Conservation (phyloP, 2,888 invertebrate genomes). For the Lottia scabra region DNA sequence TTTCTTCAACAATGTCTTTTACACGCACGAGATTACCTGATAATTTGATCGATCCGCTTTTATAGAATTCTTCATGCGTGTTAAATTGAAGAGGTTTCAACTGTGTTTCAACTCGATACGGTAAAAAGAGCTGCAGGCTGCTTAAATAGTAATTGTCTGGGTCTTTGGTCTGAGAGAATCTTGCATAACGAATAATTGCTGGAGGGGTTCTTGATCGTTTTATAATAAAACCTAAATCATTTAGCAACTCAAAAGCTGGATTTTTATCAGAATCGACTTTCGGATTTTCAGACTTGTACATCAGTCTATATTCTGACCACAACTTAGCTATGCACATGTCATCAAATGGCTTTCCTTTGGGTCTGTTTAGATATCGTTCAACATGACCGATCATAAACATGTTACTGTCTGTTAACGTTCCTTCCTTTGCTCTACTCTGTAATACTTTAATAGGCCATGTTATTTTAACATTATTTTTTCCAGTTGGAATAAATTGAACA, state of each 20-base stretch:
- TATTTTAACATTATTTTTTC: conserved; percentile 9
- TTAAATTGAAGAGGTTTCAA: neutral
- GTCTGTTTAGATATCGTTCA: conserved; percentile 5
- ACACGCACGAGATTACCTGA: neutral
- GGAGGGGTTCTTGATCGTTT: too few species aligned
- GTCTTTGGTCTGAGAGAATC: too few species aligned
- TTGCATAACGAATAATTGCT: too few species aligned
- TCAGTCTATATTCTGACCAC: conserved; percentile 16
- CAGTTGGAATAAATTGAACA: too few species aligned
- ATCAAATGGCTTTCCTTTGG: neutral
- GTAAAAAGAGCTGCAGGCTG: conserved; percentile 8
- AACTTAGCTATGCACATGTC: conserved; percentile 11
- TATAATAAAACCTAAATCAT: too few species aligned
- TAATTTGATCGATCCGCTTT: neutral
- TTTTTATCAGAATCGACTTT: too few species aligned
- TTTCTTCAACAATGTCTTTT: neutral
- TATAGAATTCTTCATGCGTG: neutral
- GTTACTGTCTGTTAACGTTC: conserved; percentile 5
- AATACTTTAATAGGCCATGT: neutral
- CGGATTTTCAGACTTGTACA: conserved; percentile 2
- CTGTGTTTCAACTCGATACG: neutral
- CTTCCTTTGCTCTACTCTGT: neutral
- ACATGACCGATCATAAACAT: conserved; percentile 11
- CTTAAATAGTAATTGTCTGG: too few species aligned
- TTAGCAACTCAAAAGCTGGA: too few species aligned